phyloP scores from a whole-genome alignment of 64 coral and sea anemone species.

The Actinia tenebrosa region DNA sequence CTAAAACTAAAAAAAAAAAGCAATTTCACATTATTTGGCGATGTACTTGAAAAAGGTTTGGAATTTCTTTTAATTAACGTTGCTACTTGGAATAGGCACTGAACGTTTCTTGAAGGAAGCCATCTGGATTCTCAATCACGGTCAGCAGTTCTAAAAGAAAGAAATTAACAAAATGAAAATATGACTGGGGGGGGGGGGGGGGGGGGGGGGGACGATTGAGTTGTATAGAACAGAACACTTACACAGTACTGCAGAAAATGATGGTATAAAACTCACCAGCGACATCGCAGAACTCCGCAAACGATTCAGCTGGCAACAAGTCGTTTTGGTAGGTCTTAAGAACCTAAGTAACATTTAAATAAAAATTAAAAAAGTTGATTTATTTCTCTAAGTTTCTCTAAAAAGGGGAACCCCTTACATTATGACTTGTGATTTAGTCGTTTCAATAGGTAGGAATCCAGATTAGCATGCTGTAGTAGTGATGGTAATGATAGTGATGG shows the following conservation, averaged over 20 bases:
- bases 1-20: not conserved
- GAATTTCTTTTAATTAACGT: not conserved
- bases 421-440: too few relatives aligned
- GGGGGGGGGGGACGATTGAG: not conserved
- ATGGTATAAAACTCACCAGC: slow-evolving; percentile 61
- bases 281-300: slow-evolving; percentile 83
- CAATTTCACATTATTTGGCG: not conserved
- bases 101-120: not conserved
- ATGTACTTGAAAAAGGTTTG: not conserved
- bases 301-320: slow-evolving; percentile 75
- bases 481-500: too few relatives aligned
- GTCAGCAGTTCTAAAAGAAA: not conserved
- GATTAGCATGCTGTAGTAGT: too few relatives aligned
- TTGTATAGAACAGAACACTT: not conserved
- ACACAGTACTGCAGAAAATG: too few relatives aligned
- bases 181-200: too few relatives aligned
- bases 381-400: too few relatives aligned
- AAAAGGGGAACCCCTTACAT: too few relatives aligned
- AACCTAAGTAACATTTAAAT: slow-evolving; percentile 35
- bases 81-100: not conserved
- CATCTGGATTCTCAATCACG: not conserved
- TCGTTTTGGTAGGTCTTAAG: slow-evolving; percentile 85
- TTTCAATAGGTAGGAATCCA: too few relatives aligned
- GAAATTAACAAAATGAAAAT: too few relatives aligned
- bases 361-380: not conserved